Evolutionary conservation across 2,797 vertebrate genomes (phyloP).

Genomic region (Gymnocypris eckloni): DNA sequence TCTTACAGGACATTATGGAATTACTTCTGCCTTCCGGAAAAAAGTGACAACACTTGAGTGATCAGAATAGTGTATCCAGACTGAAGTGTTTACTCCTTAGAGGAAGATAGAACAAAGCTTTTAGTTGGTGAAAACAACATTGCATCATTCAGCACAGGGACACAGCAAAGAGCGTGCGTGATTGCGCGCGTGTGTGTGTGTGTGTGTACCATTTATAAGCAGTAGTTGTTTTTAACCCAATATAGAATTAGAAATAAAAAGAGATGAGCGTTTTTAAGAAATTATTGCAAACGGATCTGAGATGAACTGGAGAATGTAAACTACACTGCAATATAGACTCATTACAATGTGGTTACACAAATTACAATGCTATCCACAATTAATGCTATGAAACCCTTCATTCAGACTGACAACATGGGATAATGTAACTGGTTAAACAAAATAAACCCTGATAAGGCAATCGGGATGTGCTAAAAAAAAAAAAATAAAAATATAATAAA

Average conservation of each 20-base stretch:
- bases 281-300: not conserved
- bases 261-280: not conserved
- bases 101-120: constrained; percentile 33
- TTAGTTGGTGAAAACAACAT: constrained; percentile 42
- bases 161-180: not conserved
- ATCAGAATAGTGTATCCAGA: constrained; percentile 18
- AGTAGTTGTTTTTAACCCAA: constrained; percentile 1
- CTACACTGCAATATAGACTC: not conserved
- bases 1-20: not conserved
- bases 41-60: not conserved
- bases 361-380: constrained; percentile 13
- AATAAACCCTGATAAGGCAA: not conserved
- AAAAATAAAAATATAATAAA: not conserved
- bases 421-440: not conserved
- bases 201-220: not conserved
- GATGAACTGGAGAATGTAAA: not conserved
- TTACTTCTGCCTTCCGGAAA: constrained; percentile 3
- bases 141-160: constrained; percentile 43
- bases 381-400: constrained; percentile 28
- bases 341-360: constrained; percentile 13
- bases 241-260: not conserved
- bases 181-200: not conserved
- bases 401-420: constrained; percentile 28
- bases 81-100: constrained; percentile 39
- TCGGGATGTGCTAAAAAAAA: not conserved